Conservation (phyloP, 2,113 vertebrate genomes). For the Cephalopholis sonnerati region DNA sequence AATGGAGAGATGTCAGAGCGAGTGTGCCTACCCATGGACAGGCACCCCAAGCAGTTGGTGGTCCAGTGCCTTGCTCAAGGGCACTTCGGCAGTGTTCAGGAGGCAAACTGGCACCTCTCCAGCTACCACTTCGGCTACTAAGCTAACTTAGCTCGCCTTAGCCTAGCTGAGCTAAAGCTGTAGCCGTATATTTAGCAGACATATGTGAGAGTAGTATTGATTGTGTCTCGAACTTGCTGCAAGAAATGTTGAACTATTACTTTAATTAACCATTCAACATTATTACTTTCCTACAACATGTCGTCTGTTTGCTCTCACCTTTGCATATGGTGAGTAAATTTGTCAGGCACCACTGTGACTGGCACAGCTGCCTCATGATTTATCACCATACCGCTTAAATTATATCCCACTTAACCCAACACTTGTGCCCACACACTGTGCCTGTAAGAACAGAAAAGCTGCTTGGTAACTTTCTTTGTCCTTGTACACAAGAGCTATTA, state of each 20-base stretch:
- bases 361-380: slow-evolving; percentile 16
- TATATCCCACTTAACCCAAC: not conserved
- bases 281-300: not conserved
- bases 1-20: too few relatives aligned
- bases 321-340: not conserved
- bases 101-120: too few relatives aligned
- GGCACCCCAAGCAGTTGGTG: too few relatives aligned
- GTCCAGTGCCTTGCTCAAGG: too few relatives aligned
- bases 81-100: too few relatives aligned
- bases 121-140: too few relatives aligned
- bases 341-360: not conserved
- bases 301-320: not conserved
- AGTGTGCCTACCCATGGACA: too few relatives aligned
- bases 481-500: not conserved
- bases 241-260: not conserved
- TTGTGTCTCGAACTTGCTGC: not conserved
- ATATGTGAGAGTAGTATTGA: not conserved
- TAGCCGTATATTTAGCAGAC: not conserved
- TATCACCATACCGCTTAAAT: not conserved
- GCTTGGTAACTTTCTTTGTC: not conserved
- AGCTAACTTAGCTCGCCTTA: too few relatives aligned
- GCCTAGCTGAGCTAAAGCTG: not conserved
- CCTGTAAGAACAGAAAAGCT: not conserved
- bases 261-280: not conserved
- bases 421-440: not conserved